A percentile compares a stretch with the other conserved stretches of the same genome.
phyloP scores from a whole-genome alignment of 2,113 vertebrate genomes.

The Chinchilla lanigera region DNA sequence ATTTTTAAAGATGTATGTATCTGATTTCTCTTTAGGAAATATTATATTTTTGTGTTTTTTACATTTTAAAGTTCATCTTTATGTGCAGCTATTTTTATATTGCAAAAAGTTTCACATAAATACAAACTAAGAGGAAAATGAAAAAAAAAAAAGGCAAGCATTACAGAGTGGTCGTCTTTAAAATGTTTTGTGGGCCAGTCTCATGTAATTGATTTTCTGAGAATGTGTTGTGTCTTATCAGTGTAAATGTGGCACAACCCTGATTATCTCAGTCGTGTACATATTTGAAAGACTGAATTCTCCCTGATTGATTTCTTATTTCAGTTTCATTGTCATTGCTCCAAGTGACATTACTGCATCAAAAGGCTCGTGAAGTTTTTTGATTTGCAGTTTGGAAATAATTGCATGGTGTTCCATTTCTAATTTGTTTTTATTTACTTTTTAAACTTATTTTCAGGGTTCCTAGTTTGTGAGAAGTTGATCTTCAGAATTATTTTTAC shows the following conservation, averaged over 20 bases:
- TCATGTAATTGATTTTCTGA: slow-evolving; percentile 76
- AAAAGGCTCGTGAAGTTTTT: slow-evolving; percentile 74
- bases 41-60: slow-evolving; percentile 91
- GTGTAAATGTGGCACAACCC: slow-evolving; percentile 83
- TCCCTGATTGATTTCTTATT: slow-evolving; percentile 81
- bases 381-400: slow-evolving; percentile 83
- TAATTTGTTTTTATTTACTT: slow-evolving; percentile 85
- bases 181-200: slow-evolving; percentile 74
- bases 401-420: slow-evolving; percentile 83
- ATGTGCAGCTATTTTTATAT: slow-evolving; percentile 89
- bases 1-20: slow-evolving; percentile 90
- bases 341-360: slow-evolving; percentile 79
- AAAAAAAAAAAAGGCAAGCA: slow-evolving; percentile 77
- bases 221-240: slow-evolving; percentile 81
- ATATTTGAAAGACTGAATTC: slow-evolving; percentile 82
- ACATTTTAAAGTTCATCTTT: slow-evolving; percentile 88
- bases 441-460: slow-evolving; percentile 86
- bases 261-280: slow-evolving; percentile 79
- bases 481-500: slow-evolving; percentile 93
- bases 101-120: slow-evolving; percentile 81
- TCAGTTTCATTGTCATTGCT: slow-evolving; percentile 82
- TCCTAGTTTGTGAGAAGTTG: slow-evolving; percentile 91
- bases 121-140: slow-evolving; percentile 81
- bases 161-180: slow-evolving; percentile 77
- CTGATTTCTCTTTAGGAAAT: slow-evolving; percentile 90